Evolutionary conservation across 1,140 invertebrate genomes (phyloP), one percentile per base, ranked within the genome.

Genomic region (Drosophila rufa): DNA sequence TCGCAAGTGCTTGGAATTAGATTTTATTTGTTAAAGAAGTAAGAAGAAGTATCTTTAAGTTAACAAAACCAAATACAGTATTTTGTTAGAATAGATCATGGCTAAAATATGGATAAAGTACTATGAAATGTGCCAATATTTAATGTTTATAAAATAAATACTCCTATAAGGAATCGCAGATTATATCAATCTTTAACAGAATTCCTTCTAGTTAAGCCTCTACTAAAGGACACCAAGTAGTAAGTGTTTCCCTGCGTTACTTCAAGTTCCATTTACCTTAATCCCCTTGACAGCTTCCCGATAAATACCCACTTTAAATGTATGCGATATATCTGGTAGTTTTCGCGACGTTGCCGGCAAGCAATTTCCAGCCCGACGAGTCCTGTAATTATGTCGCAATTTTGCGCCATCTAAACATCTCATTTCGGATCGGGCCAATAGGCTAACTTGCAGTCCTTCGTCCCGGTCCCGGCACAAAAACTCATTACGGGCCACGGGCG

Each of bases 361-460:
- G 43, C 46, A 71, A 71, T 73, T 73, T 73, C 45, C 69, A 71
- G 48, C 12, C 38, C 27, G 30, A 43, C 67, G 53, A 30, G 38
- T 71, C 25, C 45, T 59, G 36, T 51, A 73, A 73, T 73, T 71
- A 71, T 71, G 43, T 73, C 46, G 69, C 45, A 71, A 73, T 71
- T 71, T 50, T 22, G 66, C 48, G 45, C 45, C 65, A 69, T 70
- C 73, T 53, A 57, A 60, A 68, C 67, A 66, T 36, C 56, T 65
- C 60, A 59, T 65, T 80, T 66, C 9, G 48, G 25, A 66, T 33
- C 53, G 38, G 60, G 56, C 60, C 68, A 85, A 75, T 85, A 70
- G 64, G 82, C 75, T 46, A 85, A 75, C 79, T 75, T 67, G 65
- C 62, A 79, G 64, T 65, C 79, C 73, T 57, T 40, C 42, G 42